phyloP scores from a whole-genome alignment of 2,113 vertebrate species.

The Passer montanus region DNA sequence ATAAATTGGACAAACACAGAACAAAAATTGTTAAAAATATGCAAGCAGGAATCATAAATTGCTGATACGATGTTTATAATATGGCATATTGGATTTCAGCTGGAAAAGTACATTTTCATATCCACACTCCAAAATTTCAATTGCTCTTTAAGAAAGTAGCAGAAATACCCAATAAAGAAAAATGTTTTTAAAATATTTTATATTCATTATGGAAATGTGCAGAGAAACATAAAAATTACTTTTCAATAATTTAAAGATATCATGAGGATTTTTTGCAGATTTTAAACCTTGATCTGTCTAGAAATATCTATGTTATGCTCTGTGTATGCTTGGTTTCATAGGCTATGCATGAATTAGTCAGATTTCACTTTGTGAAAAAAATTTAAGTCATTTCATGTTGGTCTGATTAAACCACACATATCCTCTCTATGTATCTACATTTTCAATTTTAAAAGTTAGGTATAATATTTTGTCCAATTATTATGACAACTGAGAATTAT shows the following conservation, averaged over 20 bases:
- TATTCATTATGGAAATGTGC: not conserved
- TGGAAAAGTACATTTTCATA: not conserved
- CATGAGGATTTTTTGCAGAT: not conserved
- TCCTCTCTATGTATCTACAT: not conserved
- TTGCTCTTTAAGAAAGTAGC: not conserved
- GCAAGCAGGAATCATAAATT: not conserved
- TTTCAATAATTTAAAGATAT: not conserved
- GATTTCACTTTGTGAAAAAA: not conserved
- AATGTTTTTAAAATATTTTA: not conserved
- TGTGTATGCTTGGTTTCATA: not conserved
- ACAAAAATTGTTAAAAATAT: not conserved
- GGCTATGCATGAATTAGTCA: not conserved
- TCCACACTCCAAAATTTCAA: not conserved
- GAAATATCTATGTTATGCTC: not conserved
- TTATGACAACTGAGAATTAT: not conserved
- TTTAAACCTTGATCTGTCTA: not conserved
- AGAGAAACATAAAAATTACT: not conserved
- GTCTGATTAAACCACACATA: not conserved
- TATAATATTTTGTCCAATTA: not conserved
- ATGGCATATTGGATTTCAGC: not conserved
- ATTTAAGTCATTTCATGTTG: not conserved
- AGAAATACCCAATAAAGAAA: not conserved
- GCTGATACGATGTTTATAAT: not conserved
- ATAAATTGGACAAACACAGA: not conserved
- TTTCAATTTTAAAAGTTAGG: not conserved